These are phyloP conservation scores for Cossypha heuglini DNA, from an alignment of 2,797 vertebrate species.

Conservation along the genomic window DNA sequence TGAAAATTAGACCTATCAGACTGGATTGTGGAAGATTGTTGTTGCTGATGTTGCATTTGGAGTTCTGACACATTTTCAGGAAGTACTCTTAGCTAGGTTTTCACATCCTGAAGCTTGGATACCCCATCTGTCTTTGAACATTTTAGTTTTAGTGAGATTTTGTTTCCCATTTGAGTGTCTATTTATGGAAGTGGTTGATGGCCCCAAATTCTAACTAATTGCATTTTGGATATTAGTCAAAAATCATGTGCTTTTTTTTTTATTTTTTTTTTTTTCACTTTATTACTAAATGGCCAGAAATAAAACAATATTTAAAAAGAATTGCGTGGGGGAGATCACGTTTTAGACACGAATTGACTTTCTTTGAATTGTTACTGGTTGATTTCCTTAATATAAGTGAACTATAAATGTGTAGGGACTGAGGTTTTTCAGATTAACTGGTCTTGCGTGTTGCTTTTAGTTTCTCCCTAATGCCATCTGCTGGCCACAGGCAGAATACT, in stretches of 20 bases:
- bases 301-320: not conserved
- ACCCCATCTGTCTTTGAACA: not conserved
- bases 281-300: not conserved
- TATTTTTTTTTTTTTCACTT: not conserved
- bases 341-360: not conserved
- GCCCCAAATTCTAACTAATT: not conserved
- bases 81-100: not conserved
- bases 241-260: fast-evolving
- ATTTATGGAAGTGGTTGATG: not conserved
- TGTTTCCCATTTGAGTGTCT: not conserved
- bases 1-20: not conserved
- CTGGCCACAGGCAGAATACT: not conserved
- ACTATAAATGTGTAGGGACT: not conserved
- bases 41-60: not conserved
- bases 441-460: fast-evolving
- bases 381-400: not conserved
- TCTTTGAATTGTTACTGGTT: not conserved
- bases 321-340: fast-evolving
- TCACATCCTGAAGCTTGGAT: not conserved
- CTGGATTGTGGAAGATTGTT: not conserved
- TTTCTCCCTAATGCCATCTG: slow-evolving; percentile 63
- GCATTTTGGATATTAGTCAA: not conserved
- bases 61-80: not conserved
- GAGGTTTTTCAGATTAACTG: not conserved
- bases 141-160: not conserved